Percentiles rank a stretch among this genome's conserved stretches.
Evolutionary conservation across 2,888 invertebrate genomes (phyloP).

Genomic region (Xanthia icteritia): DNA sequence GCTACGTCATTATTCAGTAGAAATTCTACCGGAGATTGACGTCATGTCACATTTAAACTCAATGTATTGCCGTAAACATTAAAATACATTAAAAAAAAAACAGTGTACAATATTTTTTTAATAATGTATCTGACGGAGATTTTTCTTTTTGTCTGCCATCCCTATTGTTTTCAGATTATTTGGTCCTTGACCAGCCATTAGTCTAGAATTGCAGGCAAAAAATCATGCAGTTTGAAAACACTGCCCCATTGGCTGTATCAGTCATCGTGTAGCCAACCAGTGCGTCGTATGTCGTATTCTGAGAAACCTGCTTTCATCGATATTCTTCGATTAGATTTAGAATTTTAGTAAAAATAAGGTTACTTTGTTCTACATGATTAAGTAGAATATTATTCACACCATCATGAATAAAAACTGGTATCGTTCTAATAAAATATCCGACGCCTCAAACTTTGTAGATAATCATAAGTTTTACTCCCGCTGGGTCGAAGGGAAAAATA

Average conservation of each 20-base stretch:
- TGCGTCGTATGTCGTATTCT: background rate
- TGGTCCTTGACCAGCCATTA: background rate
- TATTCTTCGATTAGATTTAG: too few relatives aligned
- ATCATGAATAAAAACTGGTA: conserved; percentile 26
- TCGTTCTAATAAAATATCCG: conserved; percentile 35
- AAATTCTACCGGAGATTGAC: too few relatives aligned
- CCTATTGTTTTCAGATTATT: background rate
- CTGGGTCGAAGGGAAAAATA: conserved; percentile 28
- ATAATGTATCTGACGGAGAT: too few relatives aligned
- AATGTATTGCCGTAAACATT: too few relatives aligned
- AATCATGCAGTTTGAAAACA: background rate
- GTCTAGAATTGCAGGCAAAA: background rate
- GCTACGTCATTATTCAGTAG: too few relatives aligned
- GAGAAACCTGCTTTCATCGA: background rate
- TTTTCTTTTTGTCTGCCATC: too few relatives aligned
- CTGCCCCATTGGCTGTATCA: background rate
- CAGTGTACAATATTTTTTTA: too few relatives aligned
- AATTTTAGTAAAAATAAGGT: background rate
- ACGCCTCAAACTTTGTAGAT: conserved; percentile 46
- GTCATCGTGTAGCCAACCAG: background rate
- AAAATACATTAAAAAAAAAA: too few relatives aligned
- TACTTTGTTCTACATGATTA: background rate
- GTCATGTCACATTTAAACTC: too few relatives aligned
- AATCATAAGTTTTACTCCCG: conserved; percentile 55
- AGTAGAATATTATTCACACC: conserved; percentile 30